A percentile compares a stretch with the other conserved stretches of the same genome.
phyloP scores from a whole-genome alignment of 2,888 invertebrate species.

The Temnothorax rugatulus region DNA sequence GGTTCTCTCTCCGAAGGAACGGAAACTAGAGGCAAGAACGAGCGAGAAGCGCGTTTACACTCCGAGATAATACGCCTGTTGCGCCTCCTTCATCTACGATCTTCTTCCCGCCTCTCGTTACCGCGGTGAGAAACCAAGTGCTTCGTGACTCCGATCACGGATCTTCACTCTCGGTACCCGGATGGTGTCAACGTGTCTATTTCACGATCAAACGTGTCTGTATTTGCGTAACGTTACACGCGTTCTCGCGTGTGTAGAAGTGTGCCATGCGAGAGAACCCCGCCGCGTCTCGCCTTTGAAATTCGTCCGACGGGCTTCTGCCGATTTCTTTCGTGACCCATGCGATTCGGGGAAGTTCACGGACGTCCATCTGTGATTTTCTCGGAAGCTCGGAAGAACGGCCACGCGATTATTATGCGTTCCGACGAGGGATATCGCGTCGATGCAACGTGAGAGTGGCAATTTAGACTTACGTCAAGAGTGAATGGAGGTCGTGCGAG shows the following conservation, averaged over 20 bases:
- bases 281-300: slow-evolving; percentile 22
- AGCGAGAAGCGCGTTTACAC: slow-evolving; percentile 70
- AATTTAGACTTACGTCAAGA: not conserved
- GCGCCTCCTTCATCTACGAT: slow-evolving; percentile 47
- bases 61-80: slow-evolving; percentile 72
- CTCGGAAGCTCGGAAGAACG: slow-evolving; percentile 23
- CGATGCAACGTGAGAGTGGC: slow-evolving; percentile 34
- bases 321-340: slow-evolving; percentile 30
- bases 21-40: slow-evolving; percentile 64
- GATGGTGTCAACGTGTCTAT: not conserved
- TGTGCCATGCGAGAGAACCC: not conserved
- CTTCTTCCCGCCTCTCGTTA: slow-evolving; percentile 43
- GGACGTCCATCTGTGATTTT: slow-evolving; percentile 27
- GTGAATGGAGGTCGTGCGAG: slow-evolving; percentile 7
- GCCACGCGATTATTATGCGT: slow-evolving; percentile 32
- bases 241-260: slow-evolving; percentile 16
- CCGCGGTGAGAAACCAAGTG: slow-evolving; percentile 26
- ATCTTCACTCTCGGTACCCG: not conserved
- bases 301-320: not conserved
- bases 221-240: slow-evolving; percentile 18
- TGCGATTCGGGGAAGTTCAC: slow-evolving; percentile 16
- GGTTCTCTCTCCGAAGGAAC: slow-evolving; percentile 68
- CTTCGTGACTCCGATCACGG: slow-evolving; percentile 23
- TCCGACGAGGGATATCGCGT: not conserved
- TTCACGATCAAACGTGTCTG: slow-evolving; percentile 24